Evolutionary conservation across 2,888 invertebrate species (phyloP).

Genomic region (Melipona beecheii): DNA sequence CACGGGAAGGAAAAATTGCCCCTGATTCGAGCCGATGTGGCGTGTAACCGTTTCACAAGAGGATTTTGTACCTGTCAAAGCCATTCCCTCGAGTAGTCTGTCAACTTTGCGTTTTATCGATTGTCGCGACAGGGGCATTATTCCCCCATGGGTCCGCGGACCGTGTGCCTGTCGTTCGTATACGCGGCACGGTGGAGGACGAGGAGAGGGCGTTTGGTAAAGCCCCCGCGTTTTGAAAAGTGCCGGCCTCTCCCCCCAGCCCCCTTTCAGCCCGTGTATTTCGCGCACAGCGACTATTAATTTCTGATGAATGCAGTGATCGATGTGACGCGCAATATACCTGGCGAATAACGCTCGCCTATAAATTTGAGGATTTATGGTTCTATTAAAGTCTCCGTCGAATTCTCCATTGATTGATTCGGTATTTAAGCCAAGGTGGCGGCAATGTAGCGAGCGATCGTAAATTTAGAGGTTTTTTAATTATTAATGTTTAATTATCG

Average conservation of each 20-base stretch:
- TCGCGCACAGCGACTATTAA: neutral
- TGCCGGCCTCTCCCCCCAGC: neutral
- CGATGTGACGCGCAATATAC: neutral
- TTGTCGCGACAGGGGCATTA: conserved; percentile 31
- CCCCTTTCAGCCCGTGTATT: neutral
- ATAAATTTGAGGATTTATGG: neutral
- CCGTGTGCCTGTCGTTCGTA: neutral
- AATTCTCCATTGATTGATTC: neutral
- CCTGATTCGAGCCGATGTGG: conserved; percentile 14
- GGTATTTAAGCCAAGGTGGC: neutral
- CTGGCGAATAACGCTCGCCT: neutral
- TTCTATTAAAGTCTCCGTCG: neutral
- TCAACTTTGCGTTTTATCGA: conserved; percentile 43
- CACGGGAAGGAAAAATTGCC: conserved; percentile 18
- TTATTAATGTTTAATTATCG: too few species aligned
- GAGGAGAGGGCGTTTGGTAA: conserved; percentile 2
- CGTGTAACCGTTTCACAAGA: conserved; percentile 22
- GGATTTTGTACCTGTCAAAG: conserved; percentile 42
- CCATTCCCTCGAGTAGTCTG: conserved; percentile 39
- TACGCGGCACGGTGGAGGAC: too few species aligned
- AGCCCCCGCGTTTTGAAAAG: neutral
- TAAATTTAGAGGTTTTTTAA: too few species aligned
- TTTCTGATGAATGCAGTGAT: neutral
- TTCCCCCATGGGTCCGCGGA: conserved; percentile 22
- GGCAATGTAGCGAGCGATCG: too few species aligned